These are phyloP conservation scores for Phoeniculus purpureus DNA, from an alignment of 2,797 vertebrate genomes.

Conservation along the genomic window DNA sequence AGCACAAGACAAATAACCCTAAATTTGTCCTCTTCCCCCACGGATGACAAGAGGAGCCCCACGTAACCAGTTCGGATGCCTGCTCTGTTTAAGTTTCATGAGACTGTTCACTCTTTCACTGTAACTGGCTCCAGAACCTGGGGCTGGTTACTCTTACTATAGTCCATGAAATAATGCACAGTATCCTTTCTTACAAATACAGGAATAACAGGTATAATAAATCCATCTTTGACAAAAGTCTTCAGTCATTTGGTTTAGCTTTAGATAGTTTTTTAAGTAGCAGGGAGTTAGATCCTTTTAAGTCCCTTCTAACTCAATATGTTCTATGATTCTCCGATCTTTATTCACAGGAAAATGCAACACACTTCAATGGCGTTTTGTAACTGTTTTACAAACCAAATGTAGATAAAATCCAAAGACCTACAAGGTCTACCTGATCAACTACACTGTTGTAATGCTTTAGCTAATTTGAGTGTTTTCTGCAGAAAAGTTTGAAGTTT, in stretches of 20 bases:
- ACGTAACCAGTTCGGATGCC: neutral
- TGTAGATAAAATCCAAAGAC: neutral
- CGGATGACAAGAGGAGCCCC: neutral
- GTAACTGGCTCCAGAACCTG: neutral
- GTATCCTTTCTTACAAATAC: neutral
- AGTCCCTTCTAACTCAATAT: neutral
- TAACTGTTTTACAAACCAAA: neutral
- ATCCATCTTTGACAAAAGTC: neutral
- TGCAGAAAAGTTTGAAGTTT: no score
- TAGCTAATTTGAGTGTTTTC: no score
- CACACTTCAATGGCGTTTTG: neutral
- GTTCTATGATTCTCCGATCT: neutral
- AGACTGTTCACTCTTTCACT: neutral
- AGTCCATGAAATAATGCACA: neutral
- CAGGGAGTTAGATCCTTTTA: neutral
- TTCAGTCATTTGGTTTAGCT: neutral
- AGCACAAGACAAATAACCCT: neutral
- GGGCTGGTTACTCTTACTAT: neutral
- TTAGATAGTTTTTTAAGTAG: neutral
- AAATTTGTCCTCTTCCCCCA: neutral
- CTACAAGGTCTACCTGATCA: neutral
- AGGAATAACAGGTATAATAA: neutral
- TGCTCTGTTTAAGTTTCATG: neutral
- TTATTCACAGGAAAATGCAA: neutral
- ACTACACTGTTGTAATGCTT: rapidly evolving